Evolutionary conservation across 2,888 invertebrate species (phyloP).

Genomic region (Pyrrhosoma nymphula): DNA sequence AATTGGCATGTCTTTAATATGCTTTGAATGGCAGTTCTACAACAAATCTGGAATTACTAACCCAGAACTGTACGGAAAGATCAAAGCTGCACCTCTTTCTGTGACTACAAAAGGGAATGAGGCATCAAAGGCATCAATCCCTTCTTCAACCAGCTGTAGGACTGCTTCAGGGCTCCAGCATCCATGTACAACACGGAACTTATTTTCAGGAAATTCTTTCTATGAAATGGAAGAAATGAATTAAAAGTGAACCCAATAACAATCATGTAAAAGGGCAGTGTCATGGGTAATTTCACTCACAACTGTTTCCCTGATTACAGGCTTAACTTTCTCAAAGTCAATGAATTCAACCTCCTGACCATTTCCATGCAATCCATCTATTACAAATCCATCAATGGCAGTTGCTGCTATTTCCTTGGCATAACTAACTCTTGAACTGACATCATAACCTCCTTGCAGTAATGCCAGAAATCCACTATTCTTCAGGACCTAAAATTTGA

Average conservation of each 20-base stretch:
- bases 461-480: conserved; percentile 82
- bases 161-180: conserved; percentile 88
- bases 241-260: background rate
- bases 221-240: conserved; percentile 74
- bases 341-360: conserved; percentile 82
- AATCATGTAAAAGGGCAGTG: background rate
- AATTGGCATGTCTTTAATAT: background rate
- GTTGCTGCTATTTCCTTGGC: conserved; percentile 82
- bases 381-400: conserved; percentile 85
- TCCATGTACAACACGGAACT: conserved; percentile 87
- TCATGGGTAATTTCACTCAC: conserved; percentile 78
- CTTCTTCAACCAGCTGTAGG: conserved; percentile 86
- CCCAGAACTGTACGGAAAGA: conserved; percentile 79
- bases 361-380: conserved; percentile 91
- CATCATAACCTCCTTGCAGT: conserved; percentile 87
- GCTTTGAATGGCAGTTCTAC: background rate
- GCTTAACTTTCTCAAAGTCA: conserved; percentile 79
- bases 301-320: conserved; percentile 83
- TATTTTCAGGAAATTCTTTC: conserved; percentile 84
- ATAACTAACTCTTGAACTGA: conserved; percentile 83
- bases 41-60: background rate
- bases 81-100: conserved; percentile 85
- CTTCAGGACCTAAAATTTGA: conserved; percentile 77
- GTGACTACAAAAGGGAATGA: conserved; percentile 88
- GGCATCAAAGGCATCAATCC: conserved; percentile 94